Conservation (phyloP, 1,140 invertebrate species). For the Chrysomallon squamiferum region DNA sequence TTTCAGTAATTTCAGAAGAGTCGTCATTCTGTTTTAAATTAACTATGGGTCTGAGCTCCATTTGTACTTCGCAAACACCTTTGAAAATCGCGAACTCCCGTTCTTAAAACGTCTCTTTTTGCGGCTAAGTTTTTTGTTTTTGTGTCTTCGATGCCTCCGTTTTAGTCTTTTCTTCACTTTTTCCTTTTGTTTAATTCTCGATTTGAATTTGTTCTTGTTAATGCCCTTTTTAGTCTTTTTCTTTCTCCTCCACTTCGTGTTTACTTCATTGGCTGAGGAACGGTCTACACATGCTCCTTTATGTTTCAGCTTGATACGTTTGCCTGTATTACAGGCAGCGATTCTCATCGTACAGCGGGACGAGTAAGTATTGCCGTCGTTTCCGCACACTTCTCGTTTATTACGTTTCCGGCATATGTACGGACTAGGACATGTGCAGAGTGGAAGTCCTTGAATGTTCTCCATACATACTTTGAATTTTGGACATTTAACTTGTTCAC, state of each 20-base stretch:
- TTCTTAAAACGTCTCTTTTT: slow-evolving; percentile 6
- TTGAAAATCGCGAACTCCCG: slow-evolving; percentile 4
- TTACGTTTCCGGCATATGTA: slow-evolving; percentile 32
- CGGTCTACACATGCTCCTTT: slow-evolving; percentile 26
- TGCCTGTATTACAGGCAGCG: slow-evolving; percentile 31
- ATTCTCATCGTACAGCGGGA: slow-evolving; percentile 44
- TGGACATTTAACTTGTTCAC: slow-evolving; percentile 38
- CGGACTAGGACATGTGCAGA: slow-evolving; percentile 43
- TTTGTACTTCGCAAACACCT: background rate
- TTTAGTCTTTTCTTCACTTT: slow-evolving; percentile 7
- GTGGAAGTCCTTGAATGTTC: slow-evolving; percentile 48
- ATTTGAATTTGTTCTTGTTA: slow-evolving; percentile 6
- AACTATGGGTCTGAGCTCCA: background rate
- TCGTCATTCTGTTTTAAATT: no score
- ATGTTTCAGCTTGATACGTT: slow-evolving; percentile 29
- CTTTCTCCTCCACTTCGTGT: slow-evolving; percentile 1
- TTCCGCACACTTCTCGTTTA: slow-evolving; percentile 37
- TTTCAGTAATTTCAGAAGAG: no score
- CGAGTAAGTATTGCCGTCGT: slow-evolving; percentile 39
- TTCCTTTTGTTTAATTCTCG: background rate
- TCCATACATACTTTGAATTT: slow-evolving; percentile 47
- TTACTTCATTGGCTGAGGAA: slow-evolving; percentile 11
- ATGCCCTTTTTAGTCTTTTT: background rate
- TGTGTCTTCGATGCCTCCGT: background rate
- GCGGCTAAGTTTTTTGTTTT: slow-evolving; percentile 13